These are phyloP conservation scores for Rhaphigaster nebulosa DNA, from an alignment of 2,888 invertebrate species.

Conservation along the genomic window DNA sequence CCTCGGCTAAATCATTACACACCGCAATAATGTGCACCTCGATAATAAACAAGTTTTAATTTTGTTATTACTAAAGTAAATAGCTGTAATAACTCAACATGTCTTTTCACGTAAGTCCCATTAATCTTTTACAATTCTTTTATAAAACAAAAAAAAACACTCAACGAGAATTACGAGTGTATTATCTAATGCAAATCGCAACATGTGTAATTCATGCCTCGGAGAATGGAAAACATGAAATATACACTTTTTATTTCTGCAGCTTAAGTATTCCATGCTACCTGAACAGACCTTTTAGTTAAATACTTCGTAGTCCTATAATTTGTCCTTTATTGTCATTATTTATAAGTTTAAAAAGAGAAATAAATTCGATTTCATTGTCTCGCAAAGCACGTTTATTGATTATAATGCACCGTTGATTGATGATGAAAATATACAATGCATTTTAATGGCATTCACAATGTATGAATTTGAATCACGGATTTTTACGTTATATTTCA, in stretches of 20 bases:
- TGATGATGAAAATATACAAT: too few species aligned
- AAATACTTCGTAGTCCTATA: background rate
- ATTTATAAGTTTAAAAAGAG: too few species aligned
- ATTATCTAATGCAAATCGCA: slow-evolving; percentile 4
- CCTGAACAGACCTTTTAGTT: background rate
- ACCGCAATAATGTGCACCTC: background rate
- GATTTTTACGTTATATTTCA: too few species aligned
- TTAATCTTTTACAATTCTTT: background rate
- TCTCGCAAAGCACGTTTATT: too few species aligned
- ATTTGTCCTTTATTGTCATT: too few species aligned
- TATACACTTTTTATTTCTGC: background rate
- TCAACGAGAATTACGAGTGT: background rate
- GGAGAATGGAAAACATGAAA: background rate
- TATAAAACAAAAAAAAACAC: background rate
- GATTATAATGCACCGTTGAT: too few species aligned
- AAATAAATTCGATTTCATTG: too few species aligned
- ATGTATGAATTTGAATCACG: too few species aligned
- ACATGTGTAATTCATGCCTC: background rate
- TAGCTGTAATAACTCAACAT: background rate
- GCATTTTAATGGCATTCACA: too few species aligned
- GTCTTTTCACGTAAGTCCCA: background rate
- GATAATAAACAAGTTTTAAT: too few species aligned
- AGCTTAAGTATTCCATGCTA: background rate
- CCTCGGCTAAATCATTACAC: background rate
- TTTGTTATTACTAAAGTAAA: background rate